Evolutionary conservation across 2,113 vertebrate genomes (phyloP), one percentile per base, ranked within the genome.

Genomic region (Condylura cristata): DNA sequence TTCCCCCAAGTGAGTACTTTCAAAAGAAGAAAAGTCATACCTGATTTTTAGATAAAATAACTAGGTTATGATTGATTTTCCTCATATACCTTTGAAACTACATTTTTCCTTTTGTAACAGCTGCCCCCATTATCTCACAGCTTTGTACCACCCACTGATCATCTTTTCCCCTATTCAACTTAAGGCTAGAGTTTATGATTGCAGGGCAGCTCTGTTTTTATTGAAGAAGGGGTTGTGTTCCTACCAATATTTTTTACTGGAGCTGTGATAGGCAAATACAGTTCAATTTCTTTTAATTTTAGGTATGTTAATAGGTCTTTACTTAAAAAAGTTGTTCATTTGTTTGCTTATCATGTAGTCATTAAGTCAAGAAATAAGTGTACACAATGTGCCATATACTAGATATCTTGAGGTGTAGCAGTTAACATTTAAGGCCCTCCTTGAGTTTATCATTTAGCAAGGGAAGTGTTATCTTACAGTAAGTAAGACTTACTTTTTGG

Each of bases 151-250:
- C 34, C n/a, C 32, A 39, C 5, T 3, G 8, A 48, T 61, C 4
- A 10, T 74, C 8, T 32, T 20, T 26, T 65, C 28, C 18, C 20
- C 9, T 82, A 3, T 34, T n/a, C 18, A 53, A 86, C 70, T 71
- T 28, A 63, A 92, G 76, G 58, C 86, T 91, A 70, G 80, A 74
- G 80, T 84, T 84, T 84, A 71, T 18, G n/a, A 18, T 30, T 86
- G 26, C 22, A 85, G 68, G 9, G 3, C 56, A 65, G 39, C 6
- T 89, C 1, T 89, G 26, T 5, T 76, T 92, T 61, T 65, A 72
- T 66, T 39, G 28, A 39, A 10, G 3, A 94, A 8, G 28, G 6
- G 10, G 44, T 92, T 85, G 26, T 94, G 28, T 86, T 74, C 16
- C 56, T 88, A 44, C 65, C 3, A n/a, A 32, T 10, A 13, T 22